Evolutionary conservation across 2,797 vertebrate genomes (phyloP).

Genomic region (Epinephelus malabaricus): DNA sequence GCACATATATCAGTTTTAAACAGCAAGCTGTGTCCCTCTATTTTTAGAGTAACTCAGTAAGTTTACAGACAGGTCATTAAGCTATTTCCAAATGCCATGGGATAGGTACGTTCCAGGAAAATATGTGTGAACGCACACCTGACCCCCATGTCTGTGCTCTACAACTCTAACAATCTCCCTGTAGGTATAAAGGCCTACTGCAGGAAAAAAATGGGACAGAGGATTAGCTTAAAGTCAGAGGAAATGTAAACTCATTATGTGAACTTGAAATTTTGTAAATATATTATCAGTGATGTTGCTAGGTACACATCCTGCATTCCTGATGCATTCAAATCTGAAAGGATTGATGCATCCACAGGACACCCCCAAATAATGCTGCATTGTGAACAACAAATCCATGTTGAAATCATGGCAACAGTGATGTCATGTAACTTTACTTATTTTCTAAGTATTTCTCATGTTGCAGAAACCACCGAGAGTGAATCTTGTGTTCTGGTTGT

Average conservation of each 20-base stretch:
- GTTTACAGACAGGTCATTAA: conserved; percentile 42
- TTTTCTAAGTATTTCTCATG: too few species aligned
- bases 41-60: conserved; percentile 20
- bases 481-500: too few species aligned
- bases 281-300: too few species aligned
- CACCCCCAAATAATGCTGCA: too few species aligned
- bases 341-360: too few species aligned
- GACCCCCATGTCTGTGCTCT: conserved; percentile 30
- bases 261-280: too few species aligned
- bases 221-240: background rate
- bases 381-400: too few species aligned
- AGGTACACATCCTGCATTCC: too few species aligned
- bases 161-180: conserved; percentile 37
- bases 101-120: conserved; percentile 26
- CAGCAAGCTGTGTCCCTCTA: conserved; percentile 3
- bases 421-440: too few species aligned
- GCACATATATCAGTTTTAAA: conserved; percentile 16
- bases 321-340: too few species aligned
- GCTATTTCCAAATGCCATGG: conserved; percentile 20
- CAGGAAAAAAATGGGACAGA: background rate
- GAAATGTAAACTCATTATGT: background rate
- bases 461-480: too few species aligned
- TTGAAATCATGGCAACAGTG: too few species aligned
- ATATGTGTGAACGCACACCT: conserved; percentile 47
- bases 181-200: conserved; percentile 1